phyloP scores from a whole-genome alignment of 2,888 invertebrate genomes.

The Zelleria hepariella region DNA sequence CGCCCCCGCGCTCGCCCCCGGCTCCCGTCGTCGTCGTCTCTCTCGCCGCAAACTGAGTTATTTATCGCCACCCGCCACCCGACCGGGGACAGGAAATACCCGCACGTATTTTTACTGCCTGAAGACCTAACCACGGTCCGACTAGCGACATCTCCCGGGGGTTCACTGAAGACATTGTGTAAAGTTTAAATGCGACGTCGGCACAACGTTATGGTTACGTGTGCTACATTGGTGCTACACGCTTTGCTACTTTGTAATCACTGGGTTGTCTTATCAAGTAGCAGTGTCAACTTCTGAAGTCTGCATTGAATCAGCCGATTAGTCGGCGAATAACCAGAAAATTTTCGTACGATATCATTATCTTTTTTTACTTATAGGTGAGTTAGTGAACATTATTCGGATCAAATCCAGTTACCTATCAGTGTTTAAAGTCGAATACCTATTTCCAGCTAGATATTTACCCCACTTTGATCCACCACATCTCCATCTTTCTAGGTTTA shows the following conservation, averaged over 20 bases:
- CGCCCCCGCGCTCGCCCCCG: constrained; percentile 31
- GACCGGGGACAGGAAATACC: constrained; percentile 60
- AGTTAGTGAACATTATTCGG: too few relatives aligned
- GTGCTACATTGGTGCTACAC: background rate
- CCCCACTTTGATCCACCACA: too few relatives aligned
- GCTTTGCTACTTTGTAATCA: background rate
- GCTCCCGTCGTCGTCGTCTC: constrained; percentile 12
- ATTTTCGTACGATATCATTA: too few relatives aligned
- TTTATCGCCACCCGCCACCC: constrained; percentile 56
- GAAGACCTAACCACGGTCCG: constrained; percentile 30
- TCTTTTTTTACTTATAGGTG: too few relatives aligned
- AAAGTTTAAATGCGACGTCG: constrained; percentile 11
- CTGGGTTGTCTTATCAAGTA: too few relatives aligned
- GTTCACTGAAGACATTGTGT: constrained; percentile 22
- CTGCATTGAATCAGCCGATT: too few relatives aligned
- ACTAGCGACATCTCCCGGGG: constrained; percentile 53
- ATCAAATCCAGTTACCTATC: too few relatives aligned
- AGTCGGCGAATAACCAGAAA: too few relatives aligned
- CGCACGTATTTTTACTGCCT: constrained; percentile 66
- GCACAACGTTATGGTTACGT: background rate
- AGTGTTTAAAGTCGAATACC: too few relatives aligned
- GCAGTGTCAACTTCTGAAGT: too few relatives aligned
- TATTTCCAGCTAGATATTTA: too few relatives aligned
- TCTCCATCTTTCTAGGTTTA: too few relatives aligned
- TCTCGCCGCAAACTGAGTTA: constrained; percentile 59